Evolutionary conservation across 1,140 invertebrate species (phyloP).

Genomic region (Leptinotarsa undecemlineata): DNA sequence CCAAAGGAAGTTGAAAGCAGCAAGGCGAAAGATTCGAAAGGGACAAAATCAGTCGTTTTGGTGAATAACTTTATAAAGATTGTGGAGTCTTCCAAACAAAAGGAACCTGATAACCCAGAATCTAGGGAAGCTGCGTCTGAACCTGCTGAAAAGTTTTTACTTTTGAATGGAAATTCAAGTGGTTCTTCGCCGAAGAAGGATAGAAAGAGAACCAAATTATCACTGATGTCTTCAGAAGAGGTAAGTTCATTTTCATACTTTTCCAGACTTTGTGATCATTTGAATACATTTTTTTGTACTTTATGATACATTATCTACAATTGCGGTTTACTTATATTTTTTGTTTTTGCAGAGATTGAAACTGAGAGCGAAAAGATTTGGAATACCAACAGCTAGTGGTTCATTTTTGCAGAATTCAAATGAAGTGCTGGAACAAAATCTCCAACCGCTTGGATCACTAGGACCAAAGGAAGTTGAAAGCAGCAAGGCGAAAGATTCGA

Average conservation of each 20-base stretch:
- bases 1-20: no score
- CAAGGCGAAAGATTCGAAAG: constrained; percentile 37
- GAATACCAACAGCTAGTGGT: constrained; percentile 40
- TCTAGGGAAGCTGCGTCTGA: constrained; percentile 46
- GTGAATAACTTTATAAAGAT: constrained; percentile 52
- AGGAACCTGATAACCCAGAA: constrained; percentile 34
- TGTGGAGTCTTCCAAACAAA: constrained; percentile 47
- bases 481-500: constrained; percentile 31
- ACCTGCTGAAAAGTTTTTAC: constrained; percentile 63
- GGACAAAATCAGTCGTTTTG: constrained; percentile 46
- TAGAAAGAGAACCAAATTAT: constrained; percentile 64
- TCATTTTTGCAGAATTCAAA: constrained; percentile 39
- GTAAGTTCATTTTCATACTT: constrained; percentile 47
- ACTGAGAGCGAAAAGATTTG: constrained; percentile 80
- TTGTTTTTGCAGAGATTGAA: constrained; percentile 62
- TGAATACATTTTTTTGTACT: no score
- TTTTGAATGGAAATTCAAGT: constrained; percentile 58
- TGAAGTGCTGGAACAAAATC: constrained; percentile 71
- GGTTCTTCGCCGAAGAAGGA: constrained; percentile 27
- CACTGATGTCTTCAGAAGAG: constrained; percentile 67
- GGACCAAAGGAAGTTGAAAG: no score
- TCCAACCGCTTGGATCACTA: constrained; percentile 79
- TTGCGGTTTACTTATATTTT: no score
- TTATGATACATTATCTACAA: no score
- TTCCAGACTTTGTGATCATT: no score